A percentile compares a stretch with the other conserved stretches of the same genome.
Evolutionary conservation across 1,140 invertebrate genomes (phyloP).

Genomic region (Wiebesia pumilae): DNA sequence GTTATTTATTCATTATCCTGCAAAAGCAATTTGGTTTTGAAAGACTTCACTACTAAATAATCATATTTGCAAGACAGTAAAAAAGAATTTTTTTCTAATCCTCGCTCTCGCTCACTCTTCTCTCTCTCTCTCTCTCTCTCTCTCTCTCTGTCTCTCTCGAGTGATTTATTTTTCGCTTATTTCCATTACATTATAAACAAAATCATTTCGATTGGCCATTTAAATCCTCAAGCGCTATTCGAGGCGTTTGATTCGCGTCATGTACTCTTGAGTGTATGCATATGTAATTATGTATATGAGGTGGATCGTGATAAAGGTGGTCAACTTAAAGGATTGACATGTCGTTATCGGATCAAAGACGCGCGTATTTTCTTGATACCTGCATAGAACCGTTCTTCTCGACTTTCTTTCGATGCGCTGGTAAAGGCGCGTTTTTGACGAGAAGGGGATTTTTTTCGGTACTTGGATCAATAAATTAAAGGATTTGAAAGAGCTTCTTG

Average conservation of each 20-base stretch:
- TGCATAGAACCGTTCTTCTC: background rate
- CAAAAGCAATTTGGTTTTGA: background rate
- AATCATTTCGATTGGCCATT: conserved; percentile 25
- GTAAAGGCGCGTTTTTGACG: background rate
- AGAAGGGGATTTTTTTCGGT: background rate
- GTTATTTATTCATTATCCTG: background rate
- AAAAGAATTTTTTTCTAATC: background rate
- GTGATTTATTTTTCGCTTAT: background rate
- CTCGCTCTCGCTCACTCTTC: background rate
- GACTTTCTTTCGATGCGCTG: background rate
- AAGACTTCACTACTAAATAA: background rate
- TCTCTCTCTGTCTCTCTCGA: background rate
- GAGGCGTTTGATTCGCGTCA: conserved; percentile 35
- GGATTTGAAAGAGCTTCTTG: conserved; percentile 98
- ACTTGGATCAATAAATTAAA: conserved; percentile 77
- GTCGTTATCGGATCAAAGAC: conserved; percentile 4
- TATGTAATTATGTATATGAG: conserved; percentile 16
- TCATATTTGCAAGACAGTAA: background rate
- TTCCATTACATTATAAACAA: background rate
- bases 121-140: background rate
- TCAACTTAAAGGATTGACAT: conserved; percentile 6
- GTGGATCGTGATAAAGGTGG: background rate
- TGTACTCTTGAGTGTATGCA: background rate
- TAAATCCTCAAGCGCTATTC: conserved; percentile 2
- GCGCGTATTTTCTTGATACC: background rate